Evolutionary conservation across 1,140 invertebrate genomes (phyloP), one percentile per base, ranked within the genome.

Genomic region (Calliopsis andreniformis): DNA sequence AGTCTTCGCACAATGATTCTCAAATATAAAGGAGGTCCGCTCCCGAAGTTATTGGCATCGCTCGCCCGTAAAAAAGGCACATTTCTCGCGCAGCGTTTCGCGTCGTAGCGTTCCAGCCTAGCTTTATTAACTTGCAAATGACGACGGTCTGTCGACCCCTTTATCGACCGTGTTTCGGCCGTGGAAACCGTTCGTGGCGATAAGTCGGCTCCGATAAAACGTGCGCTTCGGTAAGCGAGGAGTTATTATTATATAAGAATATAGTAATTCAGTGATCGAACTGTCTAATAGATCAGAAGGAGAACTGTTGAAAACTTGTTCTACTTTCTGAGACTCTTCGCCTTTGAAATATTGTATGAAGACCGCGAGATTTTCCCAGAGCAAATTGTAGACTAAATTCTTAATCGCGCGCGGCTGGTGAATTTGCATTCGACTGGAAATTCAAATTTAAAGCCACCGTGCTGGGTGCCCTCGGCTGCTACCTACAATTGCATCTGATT

Each of bases 121-220:
- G 35, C 64, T 76, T 69, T 76, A 76, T 76, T 76, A 72, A 69
- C 71, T 79, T 79, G 61, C 55, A 79, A 79, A 79, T 68, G 71
- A 68, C 71, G 45, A 25, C 39, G 35, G 56, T 62, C 68, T 42
- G 56, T 64, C 76, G 68, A 63, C 68, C 58, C 61, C 59, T 25
- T 53, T 71, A 61, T 73, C 67, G 67, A 53, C 28, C 39, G 2
- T 8, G n/a, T 47, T 61, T 59, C 62, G 47, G 51, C 70, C 76
- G 67, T 58, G 47, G 53, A 75, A 14, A 72, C 55, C 25, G 59
- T 43, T 68, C 72, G 55, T 16, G 30, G 63, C 70, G 71, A 79
- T 68, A 79, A 76, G 71, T 55, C 70, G 72, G 42, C 18, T 42
- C n/a, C 63, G 62, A 75, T 58, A 61, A 64, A 59, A 47, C 20